Conservation (phyloP, 2,888 invertebrate genomes). For the Pyrrhosoma nymphula region DNA sequence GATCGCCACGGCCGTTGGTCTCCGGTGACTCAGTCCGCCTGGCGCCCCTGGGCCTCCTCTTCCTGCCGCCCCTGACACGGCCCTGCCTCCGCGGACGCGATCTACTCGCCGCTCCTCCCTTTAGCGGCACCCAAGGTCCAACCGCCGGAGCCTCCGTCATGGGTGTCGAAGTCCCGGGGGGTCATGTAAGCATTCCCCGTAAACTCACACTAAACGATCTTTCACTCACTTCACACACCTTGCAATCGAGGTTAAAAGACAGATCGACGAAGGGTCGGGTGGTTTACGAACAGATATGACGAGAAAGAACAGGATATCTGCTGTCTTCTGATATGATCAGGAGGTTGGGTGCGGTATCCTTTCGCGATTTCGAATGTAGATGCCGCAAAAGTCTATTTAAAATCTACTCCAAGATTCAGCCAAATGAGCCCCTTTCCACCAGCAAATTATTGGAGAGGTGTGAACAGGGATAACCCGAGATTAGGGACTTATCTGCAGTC, state of each 20-base stretch:
- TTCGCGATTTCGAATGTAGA: no score
- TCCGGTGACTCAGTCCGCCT: not conserved
- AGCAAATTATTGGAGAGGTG: no score
- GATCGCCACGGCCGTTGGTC: not conserved
- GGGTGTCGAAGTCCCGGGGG: not conserved
- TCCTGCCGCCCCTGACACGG: slow-evolving; percentile 5
- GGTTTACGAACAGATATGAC: not conserved
- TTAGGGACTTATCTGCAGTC: not conserved
- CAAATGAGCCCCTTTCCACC: no score
- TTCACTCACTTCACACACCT: not conserved
- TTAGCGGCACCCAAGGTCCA: not conserved
- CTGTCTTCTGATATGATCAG: not conserved
- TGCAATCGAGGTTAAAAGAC: not conserved
- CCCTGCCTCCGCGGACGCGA: not conserved
- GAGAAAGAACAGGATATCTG: no score
- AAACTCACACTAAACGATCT: not conserved
- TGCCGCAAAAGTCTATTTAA: no score
- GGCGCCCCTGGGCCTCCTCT: not conserved
- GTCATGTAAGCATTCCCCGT: not conserved
- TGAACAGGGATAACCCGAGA: no score
- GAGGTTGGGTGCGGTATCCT: not conserved
- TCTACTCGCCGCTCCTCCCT: slow-evolving; percentile 1
- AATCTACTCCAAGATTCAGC: no score
- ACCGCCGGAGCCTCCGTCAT: slow-evolving; percentile 8
- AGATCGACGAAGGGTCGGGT: not conserved